Conservation (phyloP, 2,888 invertebrate genomes). For the Prosopocoilus inquinatus region DNA sequence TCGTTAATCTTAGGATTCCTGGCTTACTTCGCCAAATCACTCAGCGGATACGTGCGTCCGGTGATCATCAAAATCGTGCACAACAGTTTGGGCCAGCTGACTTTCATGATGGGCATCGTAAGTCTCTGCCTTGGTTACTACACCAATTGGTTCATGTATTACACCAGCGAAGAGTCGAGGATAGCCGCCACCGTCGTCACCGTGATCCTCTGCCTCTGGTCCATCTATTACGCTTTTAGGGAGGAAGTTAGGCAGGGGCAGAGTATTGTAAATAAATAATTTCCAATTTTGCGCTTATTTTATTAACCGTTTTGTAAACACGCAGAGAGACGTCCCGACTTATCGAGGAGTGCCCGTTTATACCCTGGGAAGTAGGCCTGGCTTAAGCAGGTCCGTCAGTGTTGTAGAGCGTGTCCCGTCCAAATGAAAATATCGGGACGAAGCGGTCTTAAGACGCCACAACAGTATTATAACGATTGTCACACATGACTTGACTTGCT, state of each 20-base stretch:
- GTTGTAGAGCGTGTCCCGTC: conserved; percentile 6
- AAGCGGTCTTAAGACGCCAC: neutral
- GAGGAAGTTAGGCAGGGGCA: conserved; percentile 34
- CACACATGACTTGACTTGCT: no score
- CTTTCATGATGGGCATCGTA: conserved; percentile 40
- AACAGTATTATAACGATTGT: neutral
- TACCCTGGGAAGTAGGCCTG: conserved; percentile 5
- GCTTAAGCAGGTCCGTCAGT: conserved; percentile 14
- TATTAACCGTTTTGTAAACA: conserved; percentile 2
- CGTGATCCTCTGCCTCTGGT: conserved; percentile 36
- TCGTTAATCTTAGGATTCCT: conserved; percentile 35
- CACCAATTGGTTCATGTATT: conserved; percentile 39
- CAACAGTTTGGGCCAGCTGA: conserved; percentile 40
- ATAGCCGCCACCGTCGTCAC: conserved; percentile 36
- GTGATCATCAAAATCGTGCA: conserved; percentile 40
- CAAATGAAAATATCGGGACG: neutral
- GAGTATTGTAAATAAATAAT: conserved; percentile 21
- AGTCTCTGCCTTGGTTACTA: conserved; percentile 40
- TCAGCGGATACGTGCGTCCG: conserved; percentile 32
- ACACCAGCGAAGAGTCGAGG: conserved; percentile 34
- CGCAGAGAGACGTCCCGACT: conserved; percentile 13
- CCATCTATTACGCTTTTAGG: conserved; percentile 35
- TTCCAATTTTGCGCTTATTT: conserved; percentile 7
- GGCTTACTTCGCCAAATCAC: conserved; percentile 32
- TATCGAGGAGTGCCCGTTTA: conserved; percentile 14